A percentile compares a stretch with the other conserved stretches of the same genome.
Evolutionary conservation across 2,113 vertebrate species (phyloP).

Genomic region (Pagrus major): DNA sequence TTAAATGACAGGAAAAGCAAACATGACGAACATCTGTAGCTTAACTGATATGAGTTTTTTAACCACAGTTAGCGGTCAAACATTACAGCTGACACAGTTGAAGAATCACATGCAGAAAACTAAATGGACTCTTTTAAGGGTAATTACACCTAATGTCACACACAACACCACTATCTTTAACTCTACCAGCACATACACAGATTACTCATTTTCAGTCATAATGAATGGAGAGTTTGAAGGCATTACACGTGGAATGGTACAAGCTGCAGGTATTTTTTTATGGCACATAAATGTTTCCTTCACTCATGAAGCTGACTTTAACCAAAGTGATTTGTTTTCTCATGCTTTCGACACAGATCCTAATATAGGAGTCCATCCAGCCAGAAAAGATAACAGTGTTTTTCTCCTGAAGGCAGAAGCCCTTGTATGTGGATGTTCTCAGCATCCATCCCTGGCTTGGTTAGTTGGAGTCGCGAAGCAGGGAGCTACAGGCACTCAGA

Average conservation of each 20-base stretch:
- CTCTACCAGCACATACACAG: constrained; percentile 10
- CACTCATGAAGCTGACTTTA: constrained; percentile 23
- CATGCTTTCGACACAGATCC: constrained; percentile 36
- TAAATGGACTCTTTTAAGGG: constrained; percentile 9
- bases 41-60: neutral
- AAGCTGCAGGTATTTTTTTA: constrained; percentile 28
- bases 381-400: constrained; percentile 20
- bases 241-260: neutral
- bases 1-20: neutral
- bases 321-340: constrained; percentile 17
- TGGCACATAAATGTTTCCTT: constrained; percentile 15
- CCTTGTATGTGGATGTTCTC: constrained; percentile 28
- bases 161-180: neutral
- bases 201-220: constrained; percentile 3
- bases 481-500: constrained; percentile 82
- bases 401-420: constrained; percentile 44
- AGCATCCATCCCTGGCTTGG: constrained; percentile 14
- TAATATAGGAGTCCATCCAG: constrained; percentile 61
- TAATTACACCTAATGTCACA: constrained; percentile 26
- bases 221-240: constrained; percentile 24
- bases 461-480: constrained; percentile 1
- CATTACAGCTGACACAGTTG: constrained; percentile 6
- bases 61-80: neutral
- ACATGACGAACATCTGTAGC: neutral
- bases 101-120: constrained; percentile 40